These are phyloP conservation scores for Chrysolina oricalcia DNA, from an alignment of 2,888 invertebrate genomes.

Conservation along the genomic window DNA sequence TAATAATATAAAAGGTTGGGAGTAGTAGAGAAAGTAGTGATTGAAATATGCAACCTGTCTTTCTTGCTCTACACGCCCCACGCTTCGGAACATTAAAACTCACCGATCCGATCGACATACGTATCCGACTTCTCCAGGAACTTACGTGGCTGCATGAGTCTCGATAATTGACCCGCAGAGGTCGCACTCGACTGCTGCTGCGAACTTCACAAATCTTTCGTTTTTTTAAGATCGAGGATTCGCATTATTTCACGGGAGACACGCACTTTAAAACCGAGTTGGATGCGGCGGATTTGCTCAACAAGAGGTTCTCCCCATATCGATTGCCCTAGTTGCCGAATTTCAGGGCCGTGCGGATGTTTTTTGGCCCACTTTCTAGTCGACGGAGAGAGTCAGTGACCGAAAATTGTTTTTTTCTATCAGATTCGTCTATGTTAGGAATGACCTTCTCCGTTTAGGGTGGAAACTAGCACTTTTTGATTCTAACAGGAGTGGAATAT, in stretches of 20 bases:
- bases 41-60: background rate
- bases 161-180: constrained; percentile 56
- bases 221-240: constrained; percentile 46
- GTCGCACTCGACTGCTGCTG: constrained; percentile 45
- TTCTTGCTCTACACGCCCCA: background rate
- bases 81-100: constrained; percentile 54
- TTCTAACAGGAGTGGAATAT: too few relatives aligned
- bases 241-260: constrained; percentile 66
- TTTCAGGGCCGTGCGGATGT: constrained; percentile 65
- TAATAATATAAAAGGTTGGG: too few relatives aligned
- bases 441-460: too few relatives aligned
- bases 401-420: too few relatives aligned
- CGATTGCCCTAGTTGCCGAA: constrained; percentile 79
- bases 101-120: constrained; percentile 69
- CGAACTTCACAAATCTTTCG: constrained; percentile 38
- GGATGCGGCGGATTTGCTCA: constrained; percentile 64
- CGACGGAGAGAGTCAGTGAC: background rate
- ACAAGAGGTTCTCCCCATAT: constrained; percentile 71
- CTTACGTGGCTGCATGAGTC: constrained; percentile 45
- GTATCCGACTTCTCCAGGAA: constrained; percentile 53
- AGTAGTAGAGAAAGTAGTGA: too few relatives aligned
- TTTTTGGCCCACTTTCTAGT: constrained; percentile 61
- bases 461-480: too few relatives aligned
- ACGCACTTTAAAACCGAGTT: constrained; percentile 70
- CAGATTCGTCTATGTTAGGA: too few relatives aligned